phyloP scores from a whole-genome alignment of 2,888 invertebrate genomes.

The Drymonia ruficornis region DNA sequence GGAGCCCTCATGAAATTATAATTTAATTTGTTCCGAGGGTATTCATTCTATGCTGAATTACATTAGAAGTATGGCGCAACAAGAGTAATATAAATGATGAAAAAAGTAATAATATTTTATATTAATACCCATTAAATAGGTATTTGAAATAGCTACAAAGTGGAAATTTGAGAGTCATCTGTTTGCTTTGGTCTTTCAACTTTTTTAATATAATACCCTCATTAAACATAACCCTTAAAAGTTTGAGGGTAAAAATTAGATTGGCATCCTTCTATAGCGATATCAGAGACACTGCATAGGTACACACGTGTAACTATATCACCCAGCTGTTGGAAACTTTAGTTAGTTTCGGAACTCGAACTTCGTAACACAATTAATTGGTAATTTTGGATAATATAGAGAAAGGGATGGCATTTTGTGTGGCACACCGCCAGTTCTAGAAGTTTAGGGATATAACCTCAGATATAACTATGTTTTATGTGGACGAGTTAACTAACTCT shows the following conservation, averaged over 20 bases:
- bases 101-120: no score
- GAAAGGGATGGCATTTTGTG: neutral
- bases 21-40: constrained; percentile 71
- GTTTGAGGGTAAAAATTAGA: no score
- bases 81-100: no score
- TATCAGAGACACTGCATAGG: neutral
- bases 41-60: constrained; percentile 49
- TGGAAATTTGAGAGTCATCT: no score
- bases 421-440: neutral
- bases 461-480: no score
- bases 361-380: constrained; percentile 5
- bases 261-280: neutral
- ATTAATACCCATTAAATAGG: no score
- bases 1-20: constrained; percentile 78
- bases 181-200: no score
- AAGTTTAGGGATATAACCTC: neutral
- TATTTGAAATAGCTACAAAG: no score
- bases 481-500: no score
- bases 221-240: neutral
- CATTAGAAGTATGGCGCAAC: constrained; percentile 53
- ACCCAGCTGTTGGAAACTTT: constrained; percentile 15
- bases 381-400: neutral
- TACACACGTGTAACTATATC: neutral
- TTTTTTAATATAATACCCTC: neutral
- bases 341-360: constrained; percentile 9